These are phyloP conservation scores for Poicephalus meyeri DNA, from an alignment of 2,113 vertebrate species.

Conservation along the genomic window DNA sequence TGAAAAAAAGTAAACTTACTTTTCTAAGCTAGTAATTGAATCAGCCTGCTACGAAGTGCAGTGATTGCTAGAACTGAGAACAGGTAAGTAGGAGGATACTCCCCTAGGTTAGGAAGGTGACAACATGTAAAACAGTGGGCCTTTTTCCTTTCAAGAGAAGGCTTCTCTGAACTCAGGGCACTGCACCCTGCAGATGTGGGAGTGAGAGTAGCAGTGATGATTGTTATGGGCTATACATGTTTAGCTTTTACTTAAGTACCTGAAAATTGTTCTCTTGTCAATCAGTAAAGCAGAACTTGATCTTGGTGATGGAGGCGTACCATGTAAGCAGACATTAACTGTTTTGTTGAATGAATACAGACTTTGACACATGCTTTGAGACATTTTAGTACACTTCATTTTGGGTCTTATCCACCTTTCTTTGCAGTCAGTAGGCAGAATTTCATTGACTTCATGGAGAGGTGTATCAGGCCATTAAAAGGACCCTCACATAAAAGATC, in stretches of 20 bases:
- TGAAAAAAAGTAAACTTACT: neutral
- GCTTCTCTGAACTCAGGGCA: neutral
- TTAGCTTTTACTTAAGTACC: neutral
- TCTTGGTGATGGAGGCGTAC: neutral
- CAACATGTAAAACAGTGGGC: neutral
- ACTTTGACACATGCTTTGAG: neutral
- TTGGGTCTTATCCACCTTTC: neutral
- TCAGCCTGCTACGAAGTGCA: neutral
- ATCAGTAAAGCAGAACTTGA: neutral
- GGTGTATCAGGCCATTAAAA: neutral
- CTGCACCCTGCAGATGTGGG: neutral
- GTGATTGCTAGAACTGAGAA: neutral
- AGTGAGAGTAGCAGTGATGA: neutral
- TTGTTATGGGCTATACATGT: neutral
- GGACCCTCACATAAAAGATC: neutral
- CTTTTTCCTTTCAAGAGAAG: neutral
- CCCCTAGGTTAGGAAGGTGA: neutral
- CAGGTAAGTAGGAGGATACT: neutral
- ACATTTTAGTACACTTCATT: neutral
- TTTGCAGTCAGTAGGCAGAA: neutral
- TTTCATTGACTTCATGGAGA: neutral
- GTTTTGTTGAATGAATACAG: neutral
- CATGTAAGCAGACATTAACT: neutral
- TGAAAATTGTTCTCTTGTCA: constrained; percentile 23
- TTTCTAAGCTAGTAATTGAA: neutral